phyloP scores from a whole-genome alignment of 1,140 invertebrate species.

The Chionoecetes opilio region DNA sequence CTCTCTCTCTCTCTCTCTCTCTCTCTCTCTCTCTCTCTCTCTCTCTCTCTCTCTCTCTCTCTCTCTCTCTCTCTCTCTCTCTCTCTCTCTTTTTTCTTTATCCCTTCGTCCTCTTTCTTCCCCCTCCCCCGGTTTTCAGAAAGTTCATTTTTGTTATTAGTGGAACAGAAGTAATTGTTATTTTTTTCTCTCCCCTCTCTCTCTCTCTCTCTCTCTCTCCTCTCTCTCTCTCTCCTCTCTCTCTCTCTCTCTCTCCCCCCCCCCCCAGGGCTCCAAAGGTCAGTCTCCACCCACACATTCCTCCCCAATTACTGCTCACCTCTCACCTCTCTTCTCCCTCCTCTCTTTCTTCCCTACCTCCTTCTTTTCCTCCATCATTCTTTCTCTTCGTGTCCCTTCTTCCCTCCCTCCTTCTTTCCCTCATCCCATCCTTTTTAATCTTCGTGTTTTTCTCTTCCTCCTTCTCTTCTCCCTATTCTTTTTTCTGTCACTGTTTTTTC shows the following conservation, averaged over 20 bases:
- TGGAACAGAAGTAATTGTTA: too few relatives aligned
- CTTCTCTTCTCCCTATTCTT: not conserved
- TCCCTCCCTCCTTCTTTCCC: not conserved
- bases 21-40: not conserved
- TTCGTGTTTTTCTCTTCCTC: not conserved
- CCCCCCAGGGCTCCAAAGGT: too few relatives aligned
- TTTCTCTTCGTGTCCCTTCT: not conserved
- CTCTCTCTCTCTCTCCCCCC: not conserved
- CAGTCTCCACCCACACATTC: too few relatives aligned
- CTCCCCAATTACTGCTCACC: too few relatives aligned
- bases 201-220: slow-evolving; percentile 1
- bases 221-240: slow-evolving; percentile 21
- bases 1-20: not conserved
- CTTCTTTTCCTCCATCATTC: not conserved
- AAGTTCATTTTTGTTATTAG: too few relatives aligned
- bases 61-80: too few relatives aligned
- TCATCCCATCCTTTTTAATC: not conserved
- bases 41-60: not conserved
- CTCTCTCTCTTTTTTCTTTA: too few relatives aligned
- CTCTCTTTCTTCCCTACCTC: not conserved
- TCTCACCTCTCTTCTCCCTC: not conserved
- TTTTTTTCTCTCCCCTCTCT: not conserved
- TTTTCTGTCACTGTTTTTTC: not conserved
- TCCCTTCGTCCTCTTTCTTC: too few relatives aligned
- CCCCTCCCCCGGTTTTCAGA: too few relatives aligned